Conservation (phyloP, 2,797 vertebrate species). For the Fratercula arctica region DNA sequence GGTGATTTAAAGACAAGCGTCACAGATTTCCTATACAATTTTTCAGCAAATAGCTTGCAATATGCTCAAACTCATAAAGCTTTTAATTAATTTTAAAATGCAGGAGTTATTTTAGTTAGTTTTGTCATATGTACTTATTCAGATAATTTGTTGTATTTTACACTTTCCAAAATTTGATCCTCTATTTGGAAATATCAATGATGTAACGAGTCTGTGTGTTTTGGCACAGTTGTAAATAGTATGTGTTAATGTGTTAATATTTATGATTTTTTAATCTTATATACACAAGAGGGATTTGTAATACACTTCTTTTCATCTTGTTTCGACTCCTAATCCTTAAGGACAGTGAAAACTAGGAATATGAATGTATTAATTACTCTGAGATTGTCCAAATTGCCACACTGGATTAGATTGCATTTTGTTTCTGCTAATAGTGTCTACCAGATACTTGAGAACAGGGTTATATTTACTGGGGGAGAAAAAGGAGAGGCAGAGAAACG, state of each 20-base stretch:
- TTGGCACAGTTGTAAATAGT: constrained; percentile 56
- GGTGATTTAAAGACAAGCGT: not conserved
- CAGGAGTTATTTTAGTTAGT: constrained; percentile 37
- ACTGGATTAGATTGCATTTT: not conserved
- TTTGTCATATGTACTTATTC: constrained; percentile 42
- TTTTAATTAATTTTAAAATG: constrained; percentile 51
- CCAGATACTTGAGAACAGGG: not conserved
- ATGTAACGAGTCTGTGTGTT: constrained; percentile 53
- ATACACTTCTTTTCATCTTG: not conserved
- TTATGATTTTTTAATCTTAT: constrained; percentile 53
- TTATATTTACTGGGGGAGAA: not conserved
- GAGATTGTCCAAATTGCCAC: not conserved
- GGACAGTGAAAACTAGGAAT: not conserved
- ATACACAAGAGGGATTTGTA: constrained; percentile 14
- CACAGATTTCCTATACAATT: not conserved
- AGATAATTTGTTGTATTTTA: constrained; percentile 59
- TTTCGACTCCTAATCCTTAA: constrained; percentile 22
- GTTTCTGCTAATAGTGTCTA: not conserved
- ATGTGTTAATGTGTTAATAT: constrained; percentile 61
- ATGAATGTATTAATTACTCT: not conserved
- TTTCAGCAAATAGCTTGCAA: constrained; percentile 24
- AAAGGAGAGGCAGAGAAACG: not conserved
- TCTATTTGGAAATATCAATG: constrained; percentile 55
- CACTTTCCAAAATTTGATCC: constrained; percentile 44
- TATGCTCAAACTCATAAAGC: constrained; percentile 36